Conservation (phyloP, 2,797 vertebrate species). For the Aplochiton taeniatus region DNA sequence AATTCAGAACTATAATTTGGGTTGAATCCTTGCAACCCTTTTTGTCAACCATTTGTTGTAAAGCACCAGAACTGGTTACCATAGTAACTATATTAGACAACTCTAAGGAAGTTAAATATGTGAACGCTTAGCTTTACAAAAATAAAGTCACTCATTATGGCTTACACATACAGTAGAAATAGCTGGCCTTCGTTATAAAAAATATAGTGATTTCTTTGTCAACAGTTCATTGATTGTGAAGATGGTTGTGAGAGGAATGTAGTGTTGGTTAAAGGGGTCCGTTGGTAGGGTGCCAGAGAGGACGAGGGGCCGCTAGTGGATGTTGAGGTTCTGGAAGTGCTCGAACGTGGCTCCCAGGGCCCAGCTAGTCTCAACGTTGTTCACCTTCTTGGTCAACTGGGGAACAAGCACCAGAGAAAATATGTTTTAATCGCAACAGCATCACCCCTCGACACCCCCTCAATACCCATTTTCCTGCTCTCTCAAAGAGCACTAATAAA, state of each 20-base stretch:
- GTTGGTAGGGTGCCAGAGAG: conserved; percentile 56
- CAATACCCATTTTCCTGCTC: too few species aligned
- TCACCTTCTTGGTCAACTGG: conserved; percentile 96
- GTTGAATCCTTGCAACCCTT: conserved; percentile 46
- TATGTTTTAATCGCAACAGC: conserved; percentile 14
- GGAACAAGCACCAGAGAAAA: conserved; percentile 37
- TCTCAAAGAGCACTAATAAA: too few species aligned
- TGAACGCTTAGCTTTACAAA: conserved; percentile 72
- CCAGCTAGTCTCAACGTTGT: conserved; percentile 98
- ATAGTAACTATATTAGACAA: conserved; percentile 44
- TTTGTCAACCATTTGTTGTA: conserved; percentile 36
- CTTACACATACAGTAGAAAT: conserved; percentile 81
- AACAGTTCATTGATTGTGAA: conserved; percentile 66
- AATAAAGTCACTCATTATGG: conserved; percentile 67
- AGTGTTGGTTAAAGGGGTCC: conserved; percentile 32
- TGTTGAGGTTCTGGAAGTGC: conserved; percentile 88
- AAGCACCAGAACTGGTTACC: too few species aligned
- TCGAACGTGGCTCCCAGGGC: conserved; percentile 94
- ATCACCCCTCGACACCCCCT: too few species aligned
- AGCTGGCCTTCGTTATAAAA: conserved; percentile 75
- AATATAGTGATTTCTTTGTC: conserved; percentile 78
- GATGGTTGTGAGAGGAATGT: conserved; percentile 55
- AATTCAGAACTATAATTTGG: conserved; percentile 37
- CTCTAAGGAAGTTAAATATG: conserved; percentile 63
- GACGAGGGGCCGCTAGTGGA: conserved; percentile 73